Evolutionary conservation across 92 coral and sea anemone species (phyloP), one percentile per base, ranked within the genome.

Genomic region (Zoanthus sansibaricus): DNA sequence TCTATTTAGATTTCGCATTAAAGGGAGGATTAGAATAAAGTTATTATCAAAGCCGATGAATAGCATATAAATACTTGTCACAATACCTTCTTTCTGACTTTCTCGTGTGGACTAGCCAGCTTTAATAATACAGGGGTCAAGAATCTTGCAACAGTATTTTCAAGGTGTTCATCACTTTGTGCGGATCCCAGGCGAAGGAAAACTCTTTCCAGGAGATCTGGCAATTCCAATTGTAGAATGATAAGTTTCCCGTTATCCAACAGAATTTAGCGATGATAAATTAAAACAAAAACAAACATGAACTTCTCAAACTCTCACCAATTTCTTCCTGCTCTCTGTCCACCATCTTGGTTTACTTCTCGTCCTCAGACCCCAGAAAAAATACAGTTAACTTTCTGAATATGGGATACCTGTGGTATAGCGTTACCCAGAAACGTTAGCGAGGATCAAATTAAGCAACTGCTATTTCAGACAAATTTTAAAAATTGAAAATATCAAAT

Each of bases 171-270:
- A 69, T 97, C 99, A 10, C 94, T 92, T 72, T 94, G 92, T 32
- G 96, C 99, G 14, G 93, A 87, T 48, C 97, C 98, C 18, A 97
- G 95, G 18, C 99, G 98, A 59, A 97, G 91, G 72, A 95, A 97
- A 18, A 95, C 98, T 82, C 99, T 90, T 77, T 97, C 99, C 6
- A 97, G 89, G 18, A 95, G 95, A 42, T 95, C 99, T 94, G 68
- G 25, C 86, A 25, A 85, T 30, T 51, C n/a, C 33, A 69, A 25
- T 55, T 52, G 33, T 32, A 55, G 16, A 25, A 21, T 16, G 7
- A 30, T 11, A 13, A n/a, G n/a, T 72, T 31, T 31, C 16, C 66
- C 45, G 20, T 45, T 33, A 69, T 9, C 31, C 14, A 9, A 69
- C 15, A 69, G 31, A 14, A 9, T 30, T 31, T 9, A 9, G 20